Evolutionary conservation across 1,140 invertebrate species (phyloP).

Genomic region (Aphis craccivora): DNA sequence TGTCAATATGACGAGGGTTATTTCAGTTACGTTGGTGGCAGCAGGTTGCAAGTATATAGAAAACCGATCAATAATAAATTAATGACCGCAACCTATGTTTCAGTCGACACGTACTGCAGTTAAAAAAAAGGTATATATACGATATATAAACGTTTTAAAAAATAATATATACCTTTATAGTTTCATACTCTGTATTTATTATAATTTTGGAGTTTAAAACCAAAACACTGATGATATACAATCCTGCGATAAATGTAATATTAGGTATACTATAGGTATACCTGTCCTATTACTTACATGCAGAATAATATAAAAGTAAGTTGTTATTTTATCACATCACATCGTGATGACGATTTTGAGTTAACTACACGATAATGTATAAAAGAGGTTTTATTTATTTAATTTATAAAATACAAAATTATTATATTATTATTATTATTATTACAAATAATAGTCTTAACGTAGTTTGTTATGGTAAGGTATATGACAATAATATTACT

Average conservation of each 20-base stretch:
- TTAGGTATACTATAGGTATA: no score
- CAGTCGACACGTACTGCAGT: neutral
- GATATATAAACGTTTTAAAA: neutral
- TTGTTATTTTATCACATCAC: neutral
- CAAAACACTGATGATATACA: neutral
- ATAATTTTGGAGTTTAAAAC: neutral
- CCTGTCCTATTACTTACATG: no score
- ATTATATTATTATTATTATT: neutral
- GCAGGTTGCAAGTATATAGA: neutral
- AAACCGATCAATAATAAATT: slow-evolving; percentile 46
- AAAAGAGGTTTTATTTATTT: neutral
- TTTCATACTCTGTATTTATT: neutral
- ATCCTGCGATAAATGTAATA: neutral
- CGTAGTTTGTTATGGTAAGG: no score
- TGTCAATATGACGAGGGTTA: neutral
- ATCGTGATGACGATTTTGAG: neutral
- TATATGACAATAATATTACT: no score
- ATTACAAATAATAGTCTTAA: no score
- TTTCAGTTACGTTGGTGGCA: neutral
- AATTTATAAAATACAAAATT: neutral
- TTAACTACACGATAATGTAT: neutral
- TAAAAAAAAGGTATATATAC: neutral
- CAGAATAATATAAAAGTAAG: neutral
- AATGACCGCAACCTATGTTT: neutral
- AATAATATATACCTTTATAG: neutral